These are phyloP conservation scores for Podilymbus podiceps DNA, from an alignment of 2,113 vertebrate species.

Conservation along the genomic window DNA sequence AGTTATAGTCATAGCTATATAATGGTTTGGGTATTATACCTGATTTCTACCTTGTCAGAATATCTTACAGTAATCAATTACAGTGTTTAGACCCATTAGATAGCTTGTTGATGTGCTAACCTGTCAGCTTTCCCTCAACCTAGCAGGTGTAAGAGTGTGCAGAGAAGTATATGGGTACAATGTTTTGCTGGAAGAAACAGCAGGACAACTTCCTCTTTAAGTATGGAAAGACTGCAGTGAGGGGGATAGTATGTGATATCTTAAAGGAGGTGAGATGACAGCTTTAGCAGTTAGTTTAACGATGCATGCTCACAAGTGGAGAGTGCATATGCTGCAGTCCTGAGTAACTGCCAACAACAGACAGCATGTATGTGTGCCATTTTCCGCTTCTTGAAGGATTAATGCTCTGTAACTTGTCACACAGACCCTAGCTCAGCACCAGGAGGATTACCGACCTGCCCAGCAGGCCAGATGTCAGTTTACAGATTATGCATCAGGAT, in stretches of 20 bases:
- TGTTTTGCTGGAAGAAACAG: neutral
- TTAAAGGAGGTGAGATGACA: neutral
- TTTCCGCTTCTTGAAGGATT: neutral
- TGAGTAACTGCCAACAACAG: neutral
- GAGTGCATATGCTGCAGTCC: neutral
- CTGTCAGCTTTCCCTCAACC: neutral
- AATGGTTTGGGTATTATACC: neutral
- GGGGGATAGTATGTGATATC: fast-evolving
- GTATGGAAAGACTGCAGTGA: neutral
- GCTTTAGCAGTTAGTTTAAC: neutral
- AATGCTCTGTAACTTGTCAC: neutral
- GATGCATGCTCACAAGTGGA: neutral
- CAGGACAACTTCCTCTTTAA: neutral
- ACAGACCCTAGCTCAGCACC: neutral
- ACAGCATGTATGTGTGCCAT: neutral
- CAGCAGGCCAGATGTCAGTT: neutral
- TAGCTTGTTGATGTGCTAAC: neutral
- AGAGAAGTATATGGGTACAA: neutral
- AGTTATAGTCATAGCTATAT: neutral
- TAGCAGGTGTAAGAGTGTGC: neutral
- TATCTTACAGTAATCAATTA: neutral
- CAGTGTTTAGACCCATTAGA: neutral
- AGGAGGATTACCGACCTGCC: neutral
- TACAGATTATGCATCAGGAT: neutral
- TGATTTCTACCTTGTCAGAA: neutral